Conservation (phyloP, 2,888 invertebrate species). For the Aproaerema taeniolella region DNA sequence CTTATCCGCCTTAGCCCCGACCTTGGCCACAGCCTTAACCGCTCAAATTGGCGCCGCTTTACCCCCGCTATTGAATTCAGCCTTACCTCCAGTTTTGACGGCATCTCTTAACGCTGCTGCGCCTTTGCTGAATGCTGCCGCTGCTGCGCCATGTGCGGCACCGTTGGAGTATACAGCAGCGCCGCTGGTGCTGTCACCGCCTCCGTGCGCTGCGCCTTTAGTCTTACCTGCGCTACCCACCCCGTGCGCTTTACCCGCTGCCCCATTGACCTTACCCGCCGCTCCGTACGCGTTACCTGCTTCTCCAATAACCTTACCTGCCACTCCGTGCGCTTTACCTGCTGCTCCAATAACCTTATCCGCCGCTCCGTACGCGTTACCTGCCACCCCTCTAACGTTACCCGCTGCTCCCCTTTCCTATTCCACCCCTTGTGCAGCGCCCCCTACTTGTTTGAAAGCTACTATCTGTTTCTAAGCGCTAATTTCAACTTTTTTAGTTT, state of each 20-base stretch:
- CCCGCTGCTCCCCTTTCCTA: slow-evolving; percentile 7
- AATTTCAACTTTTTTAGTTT: background rate
- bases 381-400: slow-evolving; percentile 23
- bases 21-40: background rate
- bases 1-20: slow-evolving; percentile 1
- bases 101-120: background rate
- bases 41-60: background rate
- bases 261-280: background rate
- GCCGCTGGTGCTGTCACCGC: background rate
- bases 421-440: slow-evolving; percentile 28
- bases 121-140: slow-evolving; percentile 1
- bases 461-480: slow-evolving; percentile 9
- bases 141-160: background rate
- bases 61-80: background rate
- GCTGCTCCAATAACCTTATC: slow-evolving; percentile 16
- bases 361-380: slow-evolving; percentile 19
- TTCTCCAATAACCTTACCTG: background rate
- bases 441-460: slow-evolving; percentile 3
- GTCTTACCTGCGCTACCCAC: background rate
- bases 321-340: slow-evolving; percentile 9
- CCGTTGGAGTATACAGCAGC: background rate
- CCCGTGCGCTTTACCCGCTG: background rate
- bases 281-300: background rate
- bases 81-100: slow-evolving; percentile 5
- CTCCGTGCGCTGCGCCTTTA: background rate